These are phyloP conservation scores for Hirudo medicinalis DNA, from an alignment of 1,140 invertebrate species.

Conservation along the genomic window DNA sequence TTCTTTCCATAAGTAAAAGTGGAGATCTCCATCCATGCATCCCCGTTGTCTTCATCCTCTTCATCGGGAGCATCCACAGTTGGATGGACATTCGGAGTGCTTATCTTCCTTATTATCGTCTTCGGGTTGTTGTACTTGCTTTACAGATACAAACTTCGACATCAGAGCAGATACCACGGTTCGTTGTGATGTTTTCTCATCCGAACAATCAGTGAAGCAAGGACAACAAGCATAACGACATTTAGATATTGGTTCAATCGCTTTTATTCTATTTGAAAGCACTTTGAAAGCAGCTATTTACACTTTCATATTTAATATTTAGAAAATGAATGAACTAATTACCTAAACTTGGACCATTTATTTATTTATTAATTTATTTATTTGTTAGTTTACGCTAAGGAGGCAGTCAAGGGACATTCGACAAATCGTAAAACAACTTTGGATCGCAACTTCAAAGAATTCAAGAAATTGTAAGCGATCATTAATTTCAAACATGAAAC, in stretches of 20 bases:
- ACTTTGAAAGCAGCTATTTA: neutral
- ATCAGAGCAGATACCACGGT: slow-evolving; percentile 1
- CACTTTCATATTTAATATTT: neutral
- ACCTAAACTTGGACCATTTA: neutral
- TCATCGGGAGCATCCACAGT: neutral
- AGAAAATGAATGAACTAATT: neutral
- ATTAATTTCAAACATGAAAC: neutral
- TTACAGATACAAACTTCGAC: neutral
- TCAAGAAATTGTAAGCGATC: slow-evolving; percentile 1
- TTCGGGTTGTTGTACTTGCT: neutral
- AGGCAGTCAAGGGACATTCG: neutral
- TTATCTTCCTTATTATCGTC: neutral
- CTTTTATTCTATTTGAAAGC: neutral
- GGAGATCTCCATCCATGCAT: neutral
- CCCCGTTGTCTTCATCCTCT: neutral
- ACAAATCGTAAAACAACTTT: neutral
- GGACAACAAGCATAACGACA: neutral
- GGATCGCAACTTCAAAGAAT: slow-evolving; percentile 9
- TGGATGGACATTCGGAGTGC: neutral
- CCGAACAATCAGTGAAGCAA: neutral
- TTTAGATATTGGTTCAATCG: too few species aligned
- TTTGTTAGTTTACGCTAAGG: neutral
- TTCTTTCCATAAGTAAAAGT: too few species aligned
- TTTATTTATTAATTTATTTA: neutral
- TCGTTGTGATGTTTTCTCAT: too few species aligned